Evolutionary conservation across 2,113 vertebrate species (phyloP).

Genomic region (Anhinga rufa): DNA sequence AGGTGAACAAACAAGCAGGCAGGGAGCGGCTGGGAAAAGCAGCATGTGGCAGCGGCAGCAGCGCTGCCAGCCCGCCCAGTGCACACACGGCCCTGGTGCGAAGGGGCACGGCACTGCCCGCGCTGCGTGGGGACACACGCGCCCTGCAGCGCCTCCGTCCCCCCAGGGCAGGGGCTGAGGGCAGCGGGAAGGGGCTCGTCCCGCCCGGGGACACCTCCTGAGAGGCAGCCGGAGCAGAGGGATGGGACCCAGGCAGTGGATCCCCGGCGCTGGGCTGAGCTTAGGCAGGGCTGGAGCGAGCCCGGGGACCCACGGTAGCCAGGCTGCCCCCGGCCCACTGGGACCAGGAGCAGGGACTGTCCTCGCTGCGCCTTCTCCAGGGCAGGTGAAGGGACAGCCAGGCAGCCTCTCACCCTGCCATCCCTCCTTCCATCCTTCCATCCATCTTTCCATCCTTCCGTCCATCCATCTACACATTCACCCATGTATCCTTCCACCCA

Average conservation of each 20-base stretch:
- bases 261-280: not conserved
- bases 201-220: not conserved
- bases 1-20: not conserved
- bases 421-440: too few relatives aligned
- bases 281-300: not conserved
- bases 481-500: too few relatives aligned
- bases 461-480: fast-evolving
- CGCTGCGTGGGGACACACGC: fast-evolving
- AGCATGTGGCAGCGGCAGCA: not conserved
- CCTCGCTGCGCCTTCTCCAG: not conserved
- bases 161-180: not conserved
- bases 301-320: not conserved
- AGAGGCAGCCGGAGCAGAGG: not conserved
- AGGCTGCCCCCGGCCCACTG: too few relatives aligned
- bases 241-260: fast-evolving
- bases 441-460: fast-evolving
- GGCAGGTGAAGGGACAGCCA: not conserved
- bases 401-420: not conserved
- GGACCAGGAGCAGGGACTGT: not conserved
- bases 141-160: fast-evolving
- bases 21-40: not conserved
- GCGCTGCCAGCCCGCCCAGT: not conserved
- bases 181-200: not conserved
- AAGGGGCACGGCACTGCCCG: not conserved
- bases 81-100: not conserved